Evolutionary conservation across 2,113 vertebrate species (phyloP).

Genomic region (Ibidorhyncha struthersii): DNA sequence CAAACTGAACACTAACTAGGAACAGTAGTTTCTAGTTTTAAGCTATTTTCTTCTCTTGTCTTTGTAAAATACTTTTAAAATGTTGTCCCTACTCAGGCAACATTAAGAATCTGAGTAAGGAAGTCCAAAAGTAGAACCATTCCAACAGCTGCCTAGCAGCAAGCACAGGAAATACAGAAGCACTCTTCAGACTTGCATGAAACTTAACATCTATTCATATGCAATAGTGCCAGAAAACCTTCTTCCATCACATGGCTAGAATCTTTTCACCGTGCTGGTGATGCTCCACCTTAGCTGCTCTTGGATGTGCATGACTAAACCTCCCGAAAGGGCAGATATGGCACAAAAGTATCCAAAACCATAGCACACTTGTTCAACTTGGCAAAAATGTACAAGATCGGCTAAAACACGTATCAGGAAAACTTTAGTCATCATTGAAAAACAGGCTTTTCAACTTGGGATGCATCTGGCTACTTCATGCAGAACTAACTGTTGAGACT

Average conservation of each 20-base stretch:
- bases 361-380: neutral
- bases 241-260: neutral
- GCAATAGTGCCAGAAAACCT: neutral
- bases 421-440: neutral
- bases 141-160: neutral
- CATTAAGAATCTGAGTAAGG: neutral
- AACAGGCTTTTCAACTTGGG: conserved; percentile 6
- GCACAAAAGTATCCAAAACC: neutral
- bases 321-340: neutral
- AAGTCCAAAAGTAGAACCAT: neutral
- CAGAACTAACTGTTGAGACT: neutral
- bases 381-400: neutral
- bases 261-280: neutral
- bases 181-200: neutral
- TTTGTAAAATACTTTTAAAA: neutral
- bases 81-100: neutral
- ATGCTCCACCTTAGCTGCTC: neutral
- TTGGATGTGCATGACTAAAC: rapidly evolving
- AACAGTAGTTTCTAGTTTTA: neutral
- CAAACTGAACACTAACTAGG: neutral
- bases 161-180: neutral
- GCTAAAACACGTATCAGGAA: neutral
- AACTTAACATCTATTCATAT: neutral
- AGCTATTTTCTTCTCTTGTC: neutral
- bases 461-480: neutral